Conservation (phyloP, 2,888 invertebrate species). For the Sylvicola cinctus region DNA sequence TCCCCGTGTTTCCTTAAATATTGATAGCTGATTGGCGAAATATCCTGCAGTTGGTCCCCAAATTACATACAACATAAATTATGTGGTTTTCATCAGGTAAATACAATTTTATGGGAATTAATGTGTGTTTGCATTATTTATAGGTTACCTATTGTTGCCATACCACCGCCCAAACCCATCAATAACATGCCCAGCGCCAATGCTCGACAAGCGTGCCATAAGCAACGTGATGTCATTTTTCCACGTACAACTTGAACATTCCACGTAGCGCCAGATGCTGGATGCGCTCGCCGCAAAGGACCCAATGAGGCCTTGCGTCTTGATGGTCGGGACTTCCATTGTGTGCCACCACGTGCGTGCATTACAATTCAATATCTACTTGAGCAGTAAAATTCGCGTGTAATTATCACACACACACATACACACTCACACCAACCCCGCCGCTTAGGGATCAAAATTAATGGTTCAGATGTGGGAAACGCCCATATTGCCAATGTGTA, state of each 20-base stretch:
- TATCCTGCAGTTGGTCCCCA: conserved; percentile 43
- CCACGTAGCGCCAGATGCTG: conserved; percentile 67
- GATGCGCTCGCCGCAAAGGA: conserved; percentile 46
- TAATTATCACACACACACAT: too few relatives aligned
- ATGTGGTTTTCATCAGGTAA: background rate
- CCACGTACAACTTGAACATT: conserved; percentile 69
- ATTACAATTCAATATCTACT: conserved; percentile 9
- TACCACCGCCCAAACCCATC: conserved; percentile 73
- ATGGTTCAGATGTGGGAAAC: too few relatives aligned
- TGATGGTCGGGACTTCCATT: conserved; percentile 15
- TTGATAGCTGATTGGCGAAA: conserved; percentile 62
- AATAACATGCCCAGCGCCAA: conserved; percentile 69
- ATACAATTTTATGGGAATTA: background rate
- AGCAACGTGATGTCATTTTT: conserved; percentile 71
- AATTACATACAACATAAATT: background rate
- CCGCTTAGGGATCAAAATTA: too few relatives aligned
- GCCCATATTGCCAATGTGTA: too few relatives aligned
- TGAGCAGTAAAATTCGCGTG: background rate
- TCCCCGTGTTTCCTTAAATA: conserved; percentile 55
- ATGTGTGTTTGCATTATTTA: background rate
- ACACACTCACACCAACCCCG: too few relatives aligned
- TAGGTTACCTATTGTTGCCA: conserved; percentile 72
- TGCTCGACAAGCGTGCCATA: conserved; percentile 89
- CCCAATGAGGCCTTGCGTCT: conserved; percentile 18
- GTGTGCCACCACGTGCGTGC: conserved; percentile 19